These are phyloP conservation scores for Marmota monax DNA, from an alignment of 2,113 vertebrate species.

Conservation along the genomic window DNA sequence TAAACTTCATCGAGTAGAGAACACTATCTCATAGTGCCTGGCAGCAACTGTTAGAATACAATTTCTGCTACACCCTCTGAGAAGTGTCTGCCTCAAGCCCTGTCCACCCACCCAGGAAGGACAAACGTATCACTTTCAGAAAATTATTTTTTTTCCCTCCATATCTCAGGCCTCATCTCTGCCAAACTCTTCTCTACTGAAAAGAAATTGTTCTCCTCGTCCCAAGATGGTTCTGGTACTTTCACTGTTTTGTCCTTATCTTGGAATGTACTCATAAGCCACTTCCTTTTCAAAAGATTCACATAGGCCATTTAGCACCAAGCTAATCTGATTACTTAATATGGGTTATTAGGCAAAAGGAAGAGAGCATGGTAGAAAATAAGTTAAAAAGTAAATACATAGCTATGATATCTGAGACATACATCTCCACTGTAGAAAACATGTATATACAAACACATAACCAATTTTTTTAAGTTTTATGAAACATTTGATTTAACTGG, in stretches of 20 bases:
- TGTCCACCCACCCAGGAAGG: rapidly evolving
- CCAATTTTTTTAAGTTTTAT: neutral
- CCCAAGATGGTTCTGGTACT: conserved; percentile 10
- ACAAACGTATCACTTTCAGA: neutral
- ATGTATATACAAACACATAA: conserved; percentile 23
- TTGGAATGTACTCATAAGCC: conserved; percentile 59
- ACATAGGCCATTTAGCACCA: conserved; percentile 52
- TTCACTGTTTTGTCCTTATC: conserved; percentile 58
- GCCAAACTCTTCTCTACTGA: neutral
- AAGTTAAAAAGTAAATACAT: conserved; percentile 49
- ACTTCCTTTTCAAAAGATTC: conserved; percentile 70
- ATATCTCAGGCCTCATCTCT: neutral
- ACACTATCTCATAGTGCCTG: neutral
- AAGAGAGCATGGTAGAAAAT: conserved; percentile 15
- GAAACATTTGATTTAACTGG: conserved; percentile 8
- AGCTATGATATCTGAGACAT: neutral
- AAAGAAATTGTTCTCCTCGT: neutral
- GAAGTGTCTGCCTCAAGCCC: neutral
- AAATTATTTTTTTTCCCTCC: neutral
- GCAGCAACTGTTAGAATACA: neutral
- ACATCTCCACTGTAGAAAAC: neutral
- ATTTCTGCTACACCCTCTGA: neutral
- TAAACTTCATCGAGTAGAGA: neutral
- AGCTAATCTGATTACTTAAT: conserved; percentile 56
- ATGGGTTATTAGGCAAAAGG: neutral